phyloP scores from a whole-genome alignment of 2,888 invertebrate species.

The Drosophila dives region DNA sequence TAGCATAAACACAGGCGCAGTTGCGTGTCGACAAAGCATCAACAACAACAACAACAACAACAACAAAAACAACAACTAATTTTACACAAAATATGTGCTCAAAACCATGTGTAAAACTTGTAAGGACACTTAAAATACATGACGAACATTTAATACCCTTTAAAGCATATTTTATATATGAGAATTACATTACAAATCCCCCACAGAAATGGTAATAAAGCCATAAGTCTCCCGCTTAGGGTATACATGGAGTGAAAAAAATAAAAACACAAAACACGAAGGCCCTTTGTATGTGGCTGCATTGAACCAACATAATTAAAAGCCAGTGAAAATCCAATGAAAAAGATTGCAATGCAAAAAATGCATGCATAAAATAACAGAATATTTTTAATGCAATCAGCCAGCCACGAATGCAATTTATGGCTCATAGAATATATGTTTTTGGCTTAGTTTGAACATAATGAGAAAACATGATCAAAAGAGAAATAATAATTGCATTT shows the following conservation, averaged over 20 bases:
- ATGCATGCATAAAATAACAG: conserved; percentile 6
- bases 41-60: neutral
- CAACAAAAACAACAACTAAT: conserved; percentile 16
- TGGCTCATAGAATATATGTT: conserved; percentile 31
- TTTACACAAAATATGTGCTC: conserved; percentile 37
- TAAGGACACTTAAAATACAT: neutral
- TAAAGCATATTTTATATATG: neutral
- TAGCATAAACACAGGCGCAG: conserved; percentile 39
- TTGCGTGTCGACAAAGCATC: conserved; percentile 62
- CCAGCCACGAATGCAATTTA: conserved; percentile 57
- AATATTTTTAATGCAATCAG: conserved; percentile 54
- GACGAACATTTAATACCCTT: conserved; percentile 11
- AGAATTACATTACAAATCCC: neutral
- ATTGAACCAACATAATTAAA: conserved; percentile 65
- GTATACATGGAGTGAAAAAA: conserved; percentile 18
- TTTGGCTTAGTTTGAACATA: conserved; percentile 24
- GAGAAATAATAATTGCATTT: neutral
- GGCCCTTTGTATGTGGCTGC: conserved; percentile 10
- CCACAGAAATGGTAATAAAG: neutral
- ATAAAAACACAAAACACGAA: conserved; percentile 15
- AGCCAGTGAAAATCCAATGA: conserved; percentile 18
- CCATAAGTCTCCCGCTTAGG: neutral
- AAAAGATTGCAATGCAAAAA: conserved; percentile 6
- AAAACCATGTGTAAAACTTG: conserved; percentile 13
- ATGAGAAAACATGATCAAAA: conserved; percentile 22